Evolutionary conservation across 2,113 vertebrate species (phyloP), one percentile per base, ranked within the genome.

Genomic region (Meles meles): DNA sequence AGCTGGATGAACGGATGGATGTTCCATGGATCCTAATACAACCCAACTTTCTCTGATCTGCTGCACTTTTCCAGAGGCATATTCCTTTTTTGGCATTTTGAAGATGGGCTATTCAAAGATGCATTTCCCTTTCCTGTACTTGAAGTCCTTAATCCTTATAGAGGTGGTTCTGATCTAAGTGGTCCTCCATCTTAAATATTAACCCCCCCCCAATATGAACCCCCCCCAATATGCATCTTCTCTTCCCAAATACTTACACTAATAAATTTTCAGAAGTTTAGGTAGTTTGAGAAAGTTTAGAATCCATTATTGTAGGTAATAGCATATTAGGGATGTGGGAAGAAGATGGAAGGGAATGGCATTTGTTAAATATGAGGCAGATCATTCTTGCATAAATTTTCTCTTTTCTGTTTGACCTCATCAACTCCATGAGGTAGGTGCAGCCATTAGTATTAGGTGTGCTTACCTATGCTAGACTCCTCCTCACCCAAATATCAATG

Each of bases 1-100:
- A 52, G 18, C 3, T 49, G 13, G 49, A 61, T 2, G 17, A 6
- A 63, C 14, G 0, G 1, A 8, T 39, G 4, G 12, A 17, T 25
- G 10, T 25, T 49, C 39, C 7, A 2, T 7, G 17, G 14, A 81
- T 21, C 5, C 4, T 29, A 85, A 0, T 1, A 29, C 21, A 67
- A 81, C 2, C 10, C 47, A 34, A 7, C 7, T 81, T 83, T 59
- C 17, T 93, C 47, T 6, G n/a, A 14, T 37, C 18, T 84, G 9
- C 7, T 18, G 44, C 27, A 42, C 29, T 90, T 69, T 52, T 27
- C 65, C 44, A 63, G 18, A 86, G 57, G 9, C 17, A 3, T 9
- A 67, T 57, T 20, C 15, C 5, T 31, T 25, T 65, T 29, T 84
- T 42, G 15, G 31, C 18, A n/a, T 69, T 86, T 34, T 81, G 72